phyloP scores from a whole-genome alignment of 2,888 invertebrate genomes.

The Drosophila quinaria region DNA sequence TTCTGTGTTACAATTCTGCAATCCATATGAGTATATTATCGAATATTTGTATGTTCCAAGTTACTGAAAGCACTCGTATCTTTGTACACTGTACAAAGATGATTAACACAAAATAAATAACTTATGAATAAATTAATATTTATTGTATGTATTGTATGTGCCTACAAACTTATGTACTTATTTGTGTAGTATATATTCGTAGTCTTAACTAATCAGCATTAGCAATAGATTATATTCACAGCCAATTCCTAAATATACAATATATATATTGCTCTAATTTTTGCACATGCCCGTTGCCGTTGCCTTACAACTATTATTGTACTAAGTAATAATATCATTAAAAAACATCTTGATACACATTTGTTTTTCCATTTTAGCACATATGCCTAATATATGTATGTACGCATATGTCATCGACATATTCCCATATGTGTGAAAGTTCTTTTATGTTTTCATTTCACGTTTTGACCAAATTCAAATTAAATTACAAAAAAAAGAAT shows the following conservation, averaged over 20 bases:
- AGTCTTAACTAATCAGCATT: constrained; percentile 22
- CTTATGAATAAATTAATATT: constrained; percentile 1
- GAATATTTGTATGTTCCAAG: constrained; percentile 21
- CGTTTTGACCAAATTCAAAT: no score
- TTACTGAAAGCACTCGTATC: constrained; percentile 50
- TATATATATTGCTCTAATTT: constrained; percentile 43
- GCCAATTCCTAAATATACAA: constrained; percentile 68
- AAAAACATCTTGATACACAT: constrained; percentile 1
- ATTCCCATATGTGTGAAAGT: neutral
- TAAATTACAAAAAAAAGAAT: neutral
- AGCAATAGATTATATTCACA: constrained; percentile 57
- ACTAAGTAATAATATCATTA: constrained; percentile 39
- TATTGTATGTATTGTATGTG: neutral
- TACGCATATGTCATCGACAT: neutral
- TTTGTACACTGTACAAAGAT: constrained; percentile 20
- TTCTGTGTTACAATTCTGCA: constrained; percentile 15
- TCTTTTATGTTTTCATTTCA: no score
- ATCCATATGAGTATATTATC: constrained; percentile 10
- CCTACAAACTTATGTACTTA: neutral
- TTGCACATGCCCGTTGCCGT: constrained; percentile 51
- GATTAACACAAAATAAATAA: neutral
- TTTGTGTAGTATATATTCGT: constrained; percentile 3
- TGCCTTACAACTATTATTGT: constrained; percentile 61
- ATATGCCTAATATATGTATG: constrained; percentile 1
- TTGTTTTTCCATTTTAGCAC: neutral